phyloP scores from a whole-genome alignment of 2,113 vertebrate species.

The Rhinoderma darwinii region DNA sequence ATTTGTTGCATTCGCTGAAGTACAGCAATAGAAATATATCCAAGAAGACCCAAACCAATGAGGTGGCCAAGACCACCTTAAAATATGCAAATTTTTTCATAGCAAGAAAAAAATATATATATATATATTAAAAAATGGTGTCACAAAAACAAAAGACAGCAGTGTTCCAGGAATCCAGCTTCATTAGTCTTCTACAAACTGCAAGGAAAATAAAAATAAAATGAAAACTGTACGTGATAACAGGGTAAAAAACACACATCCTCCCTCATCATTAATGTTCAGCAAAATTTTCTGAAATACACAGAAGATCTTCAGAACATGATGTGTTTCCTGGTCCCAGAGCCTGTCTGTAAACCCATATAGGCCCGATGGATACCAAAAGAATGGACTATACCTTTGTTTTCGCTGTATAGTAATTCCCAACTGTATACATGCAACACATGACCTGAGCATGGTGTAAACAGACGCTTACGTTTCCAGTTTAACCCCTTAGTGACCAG shows the following conservation, averaged over 20 bases:
- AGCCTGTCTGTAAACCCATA: too few relatives aligned
- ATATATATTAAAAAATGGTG: constrained; percentile 69
- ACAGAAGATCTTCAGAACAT: too few relatives aligned
- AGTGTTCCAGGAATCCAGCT: constrained; percentile 67
- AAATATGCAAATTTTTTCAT: constrained; percentile 99
- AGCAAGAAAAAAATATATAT: constrained; percentile 77
- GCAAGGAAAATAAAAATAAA: constrained; percentile 18
- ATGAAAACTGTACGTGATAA: background rate
- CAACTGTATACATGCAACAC: too few relatives aligned
- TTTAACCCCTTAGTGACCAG: too few relatives aligned
- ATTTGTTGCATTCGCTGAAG: constrained; percentile 99
- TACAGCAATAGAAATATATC: constrained; percentile 99
- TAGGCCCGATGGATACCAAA: too few relatives aligned
- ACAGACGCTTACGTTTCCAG: too few relatives aligned
- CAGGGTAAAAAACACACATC: background rate
- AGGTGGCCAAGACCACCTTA: constrained; percentile 99
- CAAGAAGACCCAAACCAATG: constrained; percentile 98
- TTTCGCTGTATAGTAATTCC: too few relatives aligned
- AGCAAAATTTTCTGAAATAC: too few relatives aligned
- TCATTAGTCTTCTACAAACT: constrained; percentile 72
- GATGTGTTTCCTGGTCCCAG: too few relatives aligned
- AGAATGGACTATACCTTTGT: too few relatives aligned
- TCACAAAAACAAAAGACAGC: constrained; percentile 63
- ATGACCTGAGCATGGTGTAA: too few relatives aligned
- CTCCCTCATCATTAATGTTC: background rate